Evolutionary conservation across 2,888 invertebrate species (phyloP).

Genomic region (Ptychoptera contaminata): DNA sequence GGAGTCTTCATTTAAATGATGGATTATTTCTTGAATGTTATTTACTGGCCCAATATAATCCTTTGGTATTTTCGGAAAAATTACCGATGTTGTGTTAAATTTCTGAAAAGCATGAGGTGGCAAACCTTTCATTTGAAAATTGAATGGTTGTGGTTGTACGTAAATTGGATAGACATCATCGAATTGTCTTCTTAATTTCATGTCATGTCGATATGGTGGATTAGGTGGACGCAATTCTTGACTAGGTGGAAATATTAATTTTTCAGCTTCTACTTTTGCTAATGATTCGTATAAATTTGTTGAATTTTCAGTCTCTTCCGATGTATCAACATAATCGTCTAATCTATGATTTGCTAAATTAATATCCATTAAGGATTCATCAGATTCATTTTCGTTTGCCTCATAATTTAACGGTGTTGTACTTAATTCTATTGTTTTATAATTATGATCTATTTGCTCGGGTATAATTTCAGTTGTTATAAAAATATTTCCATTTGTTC

Average conservation of each 20-base stretch:
- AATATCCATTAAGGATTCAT: not conserved
- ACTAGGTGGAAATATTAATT: not conserved
- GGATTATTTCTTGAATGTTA: constrained; percentile 28
- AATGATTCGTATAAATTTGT: not conserved
- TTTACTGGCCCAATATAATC: constrained; percentile 13
- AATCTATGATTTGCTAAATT: not conserved
- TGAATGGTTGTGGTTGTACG: constrained; percentile 25
- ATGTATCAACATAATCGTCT: no score
- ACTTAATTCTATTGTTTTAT: not conserved
- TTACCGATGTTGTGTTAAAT: constrained; percentile 2
- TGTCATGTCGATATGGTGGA: not conserved
- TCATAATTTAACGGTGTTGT: not conserved
- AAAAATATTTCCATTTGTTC: not conserved
- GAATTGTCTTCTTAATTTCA: constrained; percentile 8
- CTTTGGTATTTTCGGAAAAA: constrained; percentile 3
- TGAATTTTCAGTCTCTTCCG: no score
- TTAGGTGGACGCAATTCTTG: not conserved
- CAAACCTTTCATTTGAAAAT: constrained; percentile 25
- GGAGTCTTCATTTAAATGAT: constrained; percentile 10
- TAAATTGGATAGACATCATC: constrained; percentile 5
- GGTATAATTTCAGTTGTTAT: not conserved
- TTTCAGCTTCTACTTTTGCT: not conserved
- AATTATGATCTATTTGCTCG: not conserved
- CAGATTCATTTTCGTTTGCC: not conserved
- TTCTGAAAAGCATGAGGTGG: constrained; percentile 25